These are phyloP conservation scores for Manacus vitellinus DNA, from an alignment of 2,113 vertebrate genomes.

Conservation along the genomic window DNA sequence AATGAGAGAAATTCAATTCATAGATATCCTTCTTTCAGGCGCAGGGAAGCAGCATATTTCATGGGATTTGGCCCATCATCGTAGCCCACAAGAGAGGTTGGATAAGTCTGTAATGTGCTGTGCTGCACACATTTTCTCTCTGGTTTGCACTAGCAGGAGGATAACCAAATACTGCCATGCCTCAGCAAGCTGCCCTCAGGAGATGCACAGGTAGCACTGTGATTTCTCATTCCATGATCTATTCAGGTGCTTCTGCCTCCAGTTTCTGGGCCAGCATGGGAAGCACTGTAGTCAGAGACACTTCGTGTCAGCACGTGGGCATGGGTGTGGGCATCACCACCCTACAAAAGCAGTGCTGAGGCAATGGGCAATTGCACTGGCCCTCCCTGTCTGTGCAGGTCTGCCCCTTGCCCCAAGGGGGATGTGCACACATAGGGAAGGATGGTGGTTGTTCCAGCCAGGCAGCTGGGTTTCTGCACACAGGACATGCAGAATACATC, in stretches of 20 bases:
- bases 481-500: not conserved
- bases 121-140: not conserved
- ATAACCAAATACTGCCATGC: not conserved
- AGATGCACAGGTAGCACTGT: rapidly evolving
- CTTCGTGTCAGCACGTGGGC: not conserved
- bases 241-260: not conserved
- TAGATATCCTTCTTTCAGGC: not conserved
- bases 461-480: not conserved
- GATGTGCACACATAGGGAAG: not conserved
- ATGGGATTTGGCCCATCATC: not conserved
- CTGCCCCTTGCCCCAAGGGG: rapidly evolving
- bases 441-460: not conserved
- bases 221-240: not conserved
- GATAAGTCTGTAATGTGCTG: not conserved
- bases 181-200: not conserved
- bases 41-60: not conserved
- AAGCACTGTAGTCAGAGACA: not conserved
- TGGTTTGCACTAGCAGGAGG: not conserved
- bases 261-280: not conserved
- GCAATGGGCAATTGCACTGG: not conserved
- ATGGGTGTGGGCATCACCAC: not conserved
- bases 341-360: not conserved
- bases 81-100: not conserved
- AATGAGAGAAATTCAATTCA: not conserved
- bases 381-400: not conserved